Percentiles rank a stretch among this genome's conserved stretches.
phyloP scores from a whole-genome alignment of 2,888 invertebrate genomes.

The Vannuccia rotundouncinata region DNA sequence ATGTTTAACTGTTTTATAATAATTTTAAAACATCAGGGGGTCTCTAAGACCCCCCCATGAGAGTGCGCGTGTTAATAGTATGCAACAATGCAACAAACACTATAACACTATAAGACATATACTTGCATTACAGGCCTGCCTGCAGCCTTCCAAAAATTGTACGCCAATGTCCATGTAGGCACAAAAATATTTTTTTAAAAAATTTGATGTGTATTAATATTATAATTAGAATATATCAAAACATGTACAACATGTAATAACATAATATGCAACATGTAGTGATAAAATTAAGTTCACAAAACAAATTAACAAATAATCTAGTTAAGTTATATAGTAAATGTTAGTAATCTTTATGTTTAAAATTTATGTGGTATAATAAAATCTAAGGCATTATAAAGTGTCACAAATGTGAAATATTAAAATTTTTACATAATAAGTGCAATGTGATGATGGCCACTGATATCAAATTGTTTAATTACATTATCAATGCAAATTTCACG shows the following conservation, averaged over 20 bases:
- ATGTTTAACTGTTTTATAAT: too few relatives aligned
- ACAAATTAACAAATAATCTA: not conserved
- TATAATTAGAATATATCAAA: constrained; percentile 23
- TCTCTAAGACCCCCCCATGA: too few relatives aligned
- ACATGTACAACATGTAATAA: constrained; percentile 23
- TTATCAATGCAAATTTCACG: not conserved
- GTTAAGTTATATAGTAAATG: not conserved
- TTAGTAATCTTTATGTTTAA: not conserved
- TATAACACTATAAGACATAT: too few relatives aligned
- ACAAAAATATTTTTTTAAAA: not conserved
- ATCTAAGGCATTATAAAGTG: not conserved
- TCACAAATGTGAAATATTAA: not conserved
- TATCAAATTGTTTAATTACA: not conserved
- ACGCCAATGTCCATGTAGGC: constrained; percentile 17
- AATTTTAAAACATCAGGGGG: too few relatives aligned
- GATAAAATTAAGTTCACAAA: not conserved
- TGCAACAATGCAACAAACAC: too few relatives aligned
- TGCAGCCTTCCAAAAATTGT: constrained; percentile 19
- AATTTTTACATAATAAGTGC: not conserved
- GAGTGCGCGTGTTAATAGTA: too few relatives aligned
- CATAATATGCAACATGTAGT: constrained; percentile 20
- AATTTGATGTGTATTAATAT: constrained; percentile 15
- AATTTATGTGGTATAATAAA: not conserved
- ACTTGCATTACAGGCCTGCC: constrained; percentile 13
- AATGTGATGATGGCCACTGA: not conserved